These are phyloP conservation scores for Spea bombifrons DNA, from an alignment of 2,113 vertebrate species.

Conservation along the genomic window DNA sequence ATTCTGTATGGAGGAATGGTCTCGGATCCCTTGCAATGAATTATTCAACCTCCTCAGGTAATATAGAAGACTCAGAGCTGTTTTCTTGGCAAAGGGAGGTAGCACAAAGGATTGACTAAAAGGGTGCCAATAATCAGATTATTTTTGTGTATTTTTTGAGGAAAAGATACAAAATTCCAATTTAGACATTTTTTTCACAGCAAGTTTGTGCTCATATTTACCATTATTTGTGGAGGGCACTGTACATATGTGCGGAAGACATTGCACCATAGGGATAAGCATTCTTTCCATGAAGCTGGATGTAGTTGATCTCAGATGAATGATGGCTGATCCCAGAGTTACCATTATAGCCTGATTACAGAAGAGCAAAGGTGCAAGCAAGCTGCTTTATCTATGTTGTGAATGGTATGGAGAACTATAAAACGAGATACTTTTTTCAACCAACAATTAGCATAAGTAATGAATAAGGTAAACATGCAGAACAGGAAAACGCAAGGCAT, in stretches of 20 bases:
- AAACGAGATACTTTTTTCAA: slow-evolving; percentile 35
- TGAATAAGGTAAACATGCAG: slow-evolving; percentile 36
- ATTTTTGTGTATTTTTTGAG: too few relatives aligned
- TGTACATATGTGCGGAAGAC: not conserved
- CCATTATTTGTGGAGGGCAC: too few relatives aligned
- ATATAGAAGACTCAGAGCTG: too few relatives aligned
- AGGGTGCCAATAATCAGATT: too few relatives aligned
- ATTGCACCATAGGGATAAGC: not conserved
- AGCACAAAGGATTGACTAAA: too few relatives aligned
- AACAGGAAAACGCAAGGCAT: slow-evolving; percentile 35
- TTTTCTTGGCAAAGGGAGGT: too few relatives aligned
- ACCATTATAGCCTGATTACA: slow-evolving; percentile 25
- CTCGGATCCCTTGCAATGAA: too few relatives aligned
- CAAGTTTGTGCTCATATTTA: too few relatives aligned
- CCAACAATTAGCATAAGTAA: slow-evolving; percentile 42
- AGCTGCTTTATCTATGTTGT: slow-evolving; percentile 13
- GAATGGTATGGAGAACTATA: slow-evolving; percentile 5
- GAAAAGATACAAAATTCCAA: too few relatives aligned
- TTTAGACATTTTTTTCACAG: too few relatives aligned
- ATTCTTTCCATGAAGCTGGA: not conserved
- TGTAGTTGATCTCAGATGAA: slow-evolving; percentile 25
- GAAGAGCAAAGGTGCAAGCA: slow-evolving; percentile 13
- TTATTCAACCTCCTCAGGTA: too few relatives aligned
- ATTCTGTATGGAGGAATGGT: too few relatives aligned
- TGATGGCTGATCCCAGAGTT: slow-evolving; percentile 23